Conservation (phyloP, 2,888 invertebrate species). For the Digitonthophagus gazella region DNA sequence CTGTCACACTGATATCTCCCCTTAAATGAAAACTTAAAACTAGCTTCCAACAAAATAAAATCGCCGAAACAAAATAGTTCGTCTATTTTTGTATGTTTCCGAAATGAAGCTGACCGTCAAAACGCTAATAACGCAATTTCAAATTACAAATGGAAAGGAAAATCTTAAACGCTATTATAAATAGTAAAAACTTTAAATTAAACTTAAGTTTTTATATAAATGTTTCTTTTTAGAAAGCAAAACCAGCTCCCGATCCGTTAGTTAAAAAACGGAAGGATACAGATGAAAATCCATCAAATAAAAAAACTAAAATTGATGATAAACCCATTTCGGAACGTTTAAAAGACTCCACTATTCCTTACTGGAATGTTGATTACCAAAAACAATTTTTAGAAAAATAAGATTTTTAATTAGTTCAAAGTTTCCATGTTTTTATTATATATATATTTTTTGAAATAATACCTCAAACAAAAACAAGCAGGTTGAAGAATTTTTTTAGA, state of each 20-base stretch:
- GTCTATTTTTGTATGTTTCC: slow-evolving; percentile 77
- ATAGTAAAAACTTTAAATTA: slow-evolving; percentile 26
- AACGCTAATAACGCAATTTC: slow-evolving; percentile 69
- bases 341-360: slow-evolving; percentile 65
- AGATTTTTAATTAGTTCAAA: too few relatives aligned
- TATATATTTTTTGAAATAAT: too few relatives aligned
- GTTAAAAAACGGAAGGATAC: slow-evolving; percentile 68
- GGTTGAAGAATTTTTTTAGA: too few relatives aligned
- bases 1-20: too few relatives aligned
- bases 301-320: slow-evolving; percentile 55
- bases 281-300: slow-evolving; percentile 43
- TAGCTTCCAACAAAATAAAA: slow-evolving; percentile 83
- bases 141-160: slow-evolving; percentile 76
- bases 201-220: slow-evolving; percentile 25
- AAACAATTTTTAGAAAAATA: slow-evolving; percentile 68
- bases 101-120: slow-evolving; percentile 72
- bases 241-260: slow-evolving; percentile 86
- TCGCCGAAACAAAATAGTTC: slow-evolving; percentile 65
- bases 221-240: slow-evolving; percentile 62
- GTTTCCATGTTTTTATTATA: too few relatives aligned
- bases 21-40: too few relatives aligned
- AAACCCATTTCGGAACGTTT: slow-evolving; percentile 62
- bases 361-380: slow-evolving; percentile 67
- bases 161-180: slow-evolving; percentile 59
- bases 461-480: too few relatives aligned